phyloP scores from a whole-genome alignment of 2,888 invertebrate species.

The Ommatoiulus sabulosus region DNA sequence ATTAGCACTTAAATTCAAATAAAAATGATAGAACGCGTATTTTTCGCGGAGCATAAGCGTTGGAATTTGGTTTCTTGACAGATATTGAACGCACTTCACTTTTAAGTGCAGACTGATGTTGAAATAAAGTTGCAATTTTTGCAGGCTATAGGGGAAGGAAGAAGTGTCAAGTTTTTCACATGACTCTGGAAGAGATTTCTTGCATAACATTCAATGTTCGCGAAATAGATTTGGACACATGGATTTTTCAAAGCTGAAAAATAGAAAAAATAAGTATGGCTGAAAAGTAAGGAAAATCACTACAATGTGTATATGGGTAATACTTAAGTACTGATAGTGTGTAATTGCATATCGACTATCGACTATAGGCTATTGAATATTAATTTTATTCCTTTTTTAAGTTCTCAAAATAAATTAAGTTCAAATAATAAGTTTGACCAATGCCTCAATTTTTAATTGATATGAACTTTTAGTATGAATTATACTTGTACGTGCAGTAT shows the following conservation, averaged over 20 bases:
- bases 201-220: background rate
- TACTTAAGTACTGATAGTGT: no score
- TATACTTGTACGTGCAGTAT: no score
- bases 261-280: background rate
- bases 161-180: background rate
- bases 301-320: no score
- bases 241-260: background rate
- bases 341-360: no score
- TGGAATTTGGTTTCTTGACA: conserved; percentile 17
- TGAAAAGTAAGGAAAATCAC: no score
- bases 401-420: no score
- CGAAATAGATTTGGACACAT: background rate
- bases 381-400: no score
- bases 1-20: conserved; percentile 22
- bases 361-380: no score
- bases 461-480: no score
- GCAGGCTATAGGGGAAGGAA: background rate
- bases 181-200: background rate
- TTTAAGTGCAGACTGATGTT: conserved; percentile 28
- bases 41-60: background rate
- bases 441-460: no score
- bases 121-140: conserved; percentile 17
- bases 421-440: no score
- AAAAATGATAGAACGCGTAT: conserved; percentile 14
- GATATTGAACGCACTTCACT: conserved; percentile 22